These are phyloP conservation scores for Toxotes lorentzi DNA, from an alignment of 2,797 vertebrate genomes.

Conservation along the genomic window DNA sequence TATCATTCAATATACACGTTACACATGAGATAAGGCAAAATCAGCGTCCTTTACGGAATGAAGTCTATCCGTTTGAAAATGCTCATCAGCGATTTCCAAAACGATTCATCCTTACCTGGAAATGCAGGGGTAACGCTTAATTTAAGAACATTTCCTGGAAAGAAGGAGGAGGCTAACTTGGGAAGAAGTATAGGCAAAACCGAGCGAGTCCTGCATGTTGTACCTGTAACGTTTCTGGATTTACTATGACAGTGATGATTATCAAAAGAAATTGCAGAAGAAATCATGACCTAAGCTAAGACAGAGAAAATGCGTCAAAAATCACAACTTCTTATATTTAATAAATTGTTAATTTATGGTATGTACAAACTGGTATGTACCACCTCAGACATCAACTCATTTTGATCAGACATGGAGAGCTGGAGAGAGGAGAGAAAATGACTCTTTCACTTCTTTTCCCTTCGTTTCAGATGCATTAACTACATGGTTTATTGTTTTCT, in stretches of 20 bases:
- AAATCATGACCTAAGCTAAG: not conserved
- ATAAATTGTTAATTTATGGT: not conserved
- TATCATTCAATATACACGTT: not conserved
- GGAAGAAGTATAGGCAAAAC: not conserved
- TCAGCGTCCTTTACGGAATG: not conserved
- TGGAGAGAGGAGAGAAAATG: not conserved
- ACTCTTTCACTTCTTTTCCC: not conserved
- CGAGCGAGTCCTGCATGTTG: not conserved
- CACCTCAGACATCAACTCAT: not conserved
- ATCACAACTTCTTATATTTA: no score
- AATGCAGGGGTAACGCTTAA: not conserved
- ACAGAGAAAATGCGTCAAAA: not conserved
- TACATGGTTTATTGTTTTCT: not conserved
- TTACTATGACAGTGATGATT: not conserved
- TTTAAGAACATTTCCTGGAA: not conserved
- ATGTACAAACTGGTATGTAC: not conserved
- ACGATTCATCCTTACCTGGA: not conserved
- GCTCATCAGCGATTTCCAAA: not conserved
- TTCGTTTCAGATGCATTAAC: not conserved
- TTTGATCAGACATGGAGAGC: not conserved
- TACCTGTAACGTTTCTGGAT: not conserved
- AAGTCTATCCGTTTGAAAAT: not conserved
- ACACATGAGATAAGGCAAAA: constrained; percentile 3
- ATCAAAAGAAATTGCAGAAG: not conserved
- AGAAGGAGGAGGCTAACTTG: not conserved